These are phyloP conservation scores for Mesembrinibis cayennensis DNA, from an alignment of 2,113 vertebrate species.

Conservation along the genomic window DNA sequence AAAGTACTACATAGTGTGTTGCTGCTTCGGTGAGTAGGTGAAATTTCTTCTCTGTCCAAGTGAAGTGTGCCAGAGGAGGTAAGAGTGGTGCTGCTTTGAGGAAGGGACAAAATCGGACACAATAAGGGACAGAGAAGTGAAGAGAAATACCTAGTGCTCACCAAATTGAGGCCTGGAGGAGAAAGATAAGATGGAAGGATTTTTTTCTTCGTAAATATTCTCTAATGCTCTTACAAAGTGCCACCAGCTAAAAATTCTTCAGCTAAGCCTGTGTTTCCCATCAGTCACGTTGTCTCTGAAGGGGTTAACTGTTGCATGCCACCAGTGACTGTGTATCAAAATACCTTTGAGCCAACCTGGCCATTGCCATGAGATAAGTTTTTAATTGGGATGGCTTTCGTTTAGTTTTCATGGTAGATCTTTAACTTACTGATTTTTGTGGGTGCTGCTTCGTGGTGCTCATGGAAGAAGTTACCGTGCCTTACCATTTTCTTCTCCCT, in stretches of 20 bases:
- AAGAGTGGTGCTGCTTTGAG: background rate
- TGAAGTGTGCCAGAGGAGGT: background rate
- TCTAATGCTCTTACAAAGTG: background rate
- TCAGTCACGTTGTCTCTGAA: fast-evolving
- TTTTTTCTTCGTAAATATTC: background rate
- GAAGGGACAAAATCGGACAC: background rate
- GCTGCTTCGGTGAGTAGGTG: background rate
- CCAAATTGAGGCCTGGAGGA: background rate
- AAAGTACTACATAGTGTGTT: background rate
- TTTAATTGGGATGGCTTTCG: background rate
- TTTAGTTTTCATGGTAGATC: background rate
- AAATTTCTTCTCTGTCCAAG: background rate
- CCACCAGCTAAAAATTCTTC: background rate
- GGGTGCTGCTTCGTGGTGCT: background rate
- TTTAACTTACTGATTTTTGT: background rate
- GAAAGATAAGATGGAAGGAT: background rate
- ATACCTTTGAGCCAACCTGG: background rate
- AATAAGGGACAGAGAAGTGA: background rate
- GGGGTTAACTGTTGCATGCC: background rate
- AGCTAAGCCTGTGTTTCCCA: background rate
- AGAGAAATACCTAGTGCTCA: background rate
- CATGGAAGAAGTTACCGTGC: fast-evolving
- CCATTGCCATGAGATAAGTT: background rate
- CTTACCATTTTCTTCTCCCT: background rate
- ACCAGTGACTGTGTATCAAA: background rate